phyloP scores from a whole-genome alignment of 2,888 invertebrate genomes.

The Meteorus colon region DNA sequence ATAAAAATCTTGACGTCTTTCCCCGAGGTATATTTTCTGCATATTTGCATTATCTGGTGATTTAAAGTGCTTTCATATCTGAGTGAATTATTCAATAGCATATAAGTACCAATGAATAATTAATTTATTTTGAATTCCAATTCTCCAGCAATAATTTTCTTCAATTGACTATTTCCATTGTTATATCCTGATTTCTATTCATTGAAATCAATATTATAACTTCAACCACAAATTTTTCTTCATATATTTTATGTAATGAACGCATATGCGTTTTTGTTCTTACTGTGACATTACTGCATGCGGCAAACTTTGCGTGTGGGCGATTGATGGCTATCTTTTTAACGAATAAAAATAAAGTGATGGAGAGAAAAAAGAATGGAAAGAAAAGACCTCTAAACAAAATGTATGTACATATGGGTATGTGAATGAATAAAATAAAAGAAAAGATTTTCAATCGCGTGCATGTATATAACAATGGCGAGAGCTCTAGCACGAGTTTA shows the following conservation, averaged over 20 bases:
- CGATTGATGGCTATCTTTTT: neutral
- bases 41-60: too few species aligned
- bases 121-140: too few species aligned
- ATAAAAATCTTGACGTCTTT: too few species aligned
- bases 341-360: neutral
- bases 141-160: too few species aligned
- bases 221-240: neutral
- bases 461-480: conserved; percentile 44
- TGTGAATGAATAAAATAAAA: conserved; percentile 6
- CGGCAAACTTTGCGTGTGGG: conserved; percentile 4
- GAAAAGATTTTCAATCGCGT: conserved; percentile 35
- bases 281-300: neutral
- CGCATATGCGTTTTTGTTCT: neutral
- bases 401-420: neutral
- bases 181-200: too few species aligned
- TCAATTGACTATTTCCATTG: too few species aligned
- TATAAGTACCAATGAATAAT: too few species aligned
- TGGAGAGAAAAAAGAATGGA: neutral
- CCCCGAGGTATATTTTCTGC: too few species aligned
- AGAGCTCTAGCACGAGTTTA: conserved; percentile 30
- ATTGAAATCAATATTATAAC: too few species aligned
- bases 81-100: too few species aligned
- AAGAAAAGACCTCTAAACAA: neutral
- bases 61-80: too few species aligned
- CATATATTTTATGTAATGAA: neutral